phyloP scores from a whole-genome alignment of 2,797 vertebrate genomes.

The Menidia menidia region DNA sequence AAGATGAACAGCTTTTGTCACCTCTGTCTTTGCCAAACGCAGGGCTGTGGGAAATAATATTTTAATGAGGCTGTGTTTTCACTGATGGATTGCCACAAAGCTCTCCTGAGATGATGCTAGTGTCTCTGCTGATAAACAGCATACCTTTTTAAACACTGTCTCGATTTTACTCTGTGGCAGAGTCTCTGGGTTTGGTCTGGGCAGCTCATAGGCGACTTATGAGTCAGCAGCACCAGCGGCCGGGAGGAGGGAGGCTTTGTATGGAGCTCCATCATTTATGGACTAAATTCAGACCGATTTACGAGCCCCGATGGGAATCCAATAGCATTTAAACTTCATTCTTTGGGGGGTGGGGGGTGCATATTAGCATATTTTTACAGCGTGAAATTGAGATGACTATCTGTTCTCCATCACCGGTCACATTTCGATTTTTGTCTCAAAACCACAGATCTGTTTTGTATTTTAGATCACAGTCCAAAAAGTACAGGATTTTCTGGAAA shows the following conservation, averaged over 20 bases:
- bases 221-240: conserved; percentile 77
- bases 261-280: conserved; percentile 53
- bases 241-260: conserved; percentile 67
- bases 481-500: no score
- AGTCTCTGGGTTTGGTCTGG: conserved; percentile 58
- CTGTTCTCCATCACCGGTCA: no score
- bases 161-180: conserved; percentile 24
- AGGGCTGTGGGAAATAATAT: conserved; percentile 48
- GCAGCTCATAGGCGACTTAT: conserved; percentile 66
- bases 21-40: conserved; percentile 32
- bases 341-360: neutral
- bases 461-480: no score
- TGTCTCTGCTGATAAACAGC: conserved; percentile 48
- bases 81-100: conserved; percentile 25
- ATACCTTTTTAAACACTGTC: conserved; percentile 32
- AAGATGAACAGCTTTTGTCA: conserved; percentile 5
- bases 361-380: neutral
- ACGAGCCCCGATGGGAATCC: conserved; percentile 16
- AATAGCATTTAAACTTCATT: conserved; percentile 23
- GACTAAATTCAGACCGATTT: conserved; percentile 34
- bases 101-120: conserved; percentile 33
- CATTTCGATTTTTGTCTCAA: no score
- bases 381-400: neutral
- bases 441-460: no score
- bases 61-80: conserved; percentile 40